Base-by-base conservation (phyloP, 2,888 invertebrate species). In the Agelastica alni region DNA sequence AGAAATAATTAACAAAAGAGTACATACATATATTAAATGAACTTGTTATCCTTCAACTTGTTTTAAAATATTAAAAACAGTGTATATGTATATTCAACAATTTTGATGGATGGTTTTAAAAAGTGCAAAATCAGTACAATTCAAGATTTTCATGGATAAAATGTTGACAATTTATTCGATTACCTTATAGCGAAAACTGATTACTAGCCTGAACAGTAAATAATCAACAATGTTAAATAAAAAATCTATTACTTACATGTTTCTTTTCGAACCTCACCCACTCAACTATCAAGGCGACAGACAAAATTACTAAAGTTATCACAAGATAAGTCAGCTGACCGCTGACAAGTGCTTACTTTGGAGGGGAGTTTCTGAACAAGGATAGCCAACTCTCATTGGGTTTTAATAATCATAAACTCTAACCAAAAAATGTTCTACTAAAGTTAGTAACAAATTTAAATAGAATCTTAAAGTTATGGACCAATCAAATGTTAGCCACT, bases 311-410 rank as follows among this genome's bases (percentile, higher is more conserved):
- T 49, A 53, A 60, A 59, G 62, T 66, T 70, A 68, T 74, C 75
- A 75, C 72, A 74, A 74, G 74, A 71, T 71, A 66, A 65, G 73
- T 75, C 75, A 75, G 75, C 74, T 74, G 73, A 74, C 74, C 63
- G 44, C 36, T 22, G 30, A 26, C 20, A 28, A 12, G 4, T 34
- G 32, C 46, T 34, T 26, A 20, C 13, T 31, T n/a, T n/a, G n/a
- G n/a, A n/a, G n/a, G n/a, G n/a, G n/a, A n/a, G n/a, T n/a, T n/a
- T n/a, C n/a, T n/a, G n/a, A n/a, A n/a, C n/a, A n/a, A n/a, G n/a
- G n/a, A n/a, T n/a, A n/a, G n/a, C n/a, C n/a, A n/a, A n/a, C n/a
- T n/a, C n/a, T n/a, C n/a, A n/a, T n/a, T n/a, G n/a, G n/a, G n/a
- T n/a, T n/a, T n/a, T n/a, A n/a, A n/a, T n/a, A n/a, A n/a, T n/a